Evolutionary conservation across 2,113 vertebrate species (phyloP).

Genomic region (Donacobius atricapilla): DNA sequence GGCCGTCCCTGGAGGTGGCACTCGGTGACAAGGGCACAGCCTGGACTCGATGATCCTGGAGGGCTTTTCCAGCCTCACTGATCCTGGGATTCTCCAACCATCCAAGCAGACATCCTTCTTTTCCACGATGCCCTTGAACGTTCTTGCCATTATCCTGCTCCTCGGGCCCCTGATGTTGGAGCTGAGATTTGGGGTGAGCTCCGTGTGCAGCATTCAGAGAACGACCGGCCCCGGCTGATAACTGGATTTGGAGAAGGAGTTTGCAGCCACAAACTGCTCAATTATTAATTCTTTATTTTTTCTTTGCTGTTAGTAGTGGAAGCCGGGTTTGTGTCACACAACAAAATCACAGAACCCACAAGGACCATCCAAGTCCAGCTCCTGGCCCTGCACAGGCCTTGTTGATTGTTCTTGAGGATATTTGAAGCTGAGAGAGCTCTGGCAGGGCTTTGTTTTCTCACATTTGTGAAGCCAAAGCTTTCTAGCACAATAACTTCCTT

Average conservation of each 20-base stretch:
- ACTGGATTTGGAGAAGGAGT: background rate
- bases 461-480: background rate
- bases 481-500: background rate
- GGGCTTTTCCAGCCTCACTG: background rate
- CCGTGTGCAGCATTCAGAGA: background rate
- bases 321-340: background rate
- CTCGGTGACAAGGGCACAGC: background rate
- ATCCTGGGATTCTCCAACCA: background rate
- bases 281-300: rapidly evolving
- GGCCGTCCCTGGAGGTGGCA: background rate
- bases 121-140: rapidly evolving
- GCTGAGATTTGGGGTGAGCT: background rate
- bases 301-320: background rate
- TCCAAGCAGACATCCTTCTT: background rate
- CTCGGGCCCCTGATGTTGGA: no score
- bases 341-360: background rate
- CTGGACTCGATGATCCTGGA: background rate
- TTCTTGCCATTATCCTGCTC: background rate
- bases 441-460: background rate
- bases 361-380: background rate
- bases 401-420: background rate
- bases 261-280: background rate
- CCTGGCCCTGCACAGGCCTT: background rate
- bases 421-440: background rate
- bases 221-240: rapidly evolving